Base-by-base conservation (phyloP, 2,888 invertebrate genomes). In the Cephus nigrinus region DNA sequence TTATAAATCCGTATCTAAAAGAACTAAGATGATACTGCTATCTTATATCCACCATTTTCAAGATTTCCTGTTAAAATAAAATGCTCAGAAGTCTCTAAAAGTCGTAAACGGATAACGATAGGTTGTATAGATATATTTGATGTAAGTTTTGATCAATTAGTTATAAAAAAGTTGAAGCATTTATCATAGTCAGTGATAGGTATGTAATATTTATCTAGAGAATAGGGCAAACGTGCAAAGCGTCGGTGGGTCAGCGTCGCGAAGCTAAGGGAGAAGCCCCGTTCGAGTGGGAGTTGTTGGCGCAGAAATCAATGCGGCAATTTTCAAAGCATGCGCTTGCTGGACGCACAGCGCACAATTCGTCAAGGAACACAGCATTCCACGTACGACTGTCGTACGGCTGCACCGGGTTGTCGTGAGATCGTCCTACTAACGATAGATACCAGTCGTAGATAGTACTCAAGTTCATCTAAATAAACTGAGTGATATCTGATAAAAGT, bases 271-370 rank as follows among this genome's bases (percentile, higher is more conserved):
- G 71, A 71, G 71, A 33, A 33, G 32, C 33, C 71, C 71, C 30
- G 71, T 71, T 33, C 12, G 71, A 31, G 77, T 55, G 73, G 72
- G 69, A 78, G 69, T 2, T 85, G 87, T 88, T 89, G 88, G 88
- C 91, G 91, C 91, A 91, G 88, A 90, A 92, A 92, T 92, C 92
- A 90, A 92, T 92, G 91, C 85, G 82, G 80, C 81, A 86, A 86
- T 84, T 87, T 86, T 86, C 83, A 88, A 90, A 90, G 91, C 91
- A 90, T 91, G 90, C 91, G 90, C 89, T 80, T 69, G 73, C 74
- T 73, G 75, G 75, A 78, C 74, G 73, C 81, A 71, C 71, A 15
- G 12, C 71, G 71, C 32, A 71, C 33, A 71, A 31, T 33, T 71
- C 31, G 32, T n/a, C 31, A 9, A 71, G 71, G 32, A 71, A 31